Evolutionary conservation across 2,888 invertebrate genomes (phyloP), one percentile per base, ranked within the genome.

Genomic region (Zaprionus obscuricornis): DNA sequence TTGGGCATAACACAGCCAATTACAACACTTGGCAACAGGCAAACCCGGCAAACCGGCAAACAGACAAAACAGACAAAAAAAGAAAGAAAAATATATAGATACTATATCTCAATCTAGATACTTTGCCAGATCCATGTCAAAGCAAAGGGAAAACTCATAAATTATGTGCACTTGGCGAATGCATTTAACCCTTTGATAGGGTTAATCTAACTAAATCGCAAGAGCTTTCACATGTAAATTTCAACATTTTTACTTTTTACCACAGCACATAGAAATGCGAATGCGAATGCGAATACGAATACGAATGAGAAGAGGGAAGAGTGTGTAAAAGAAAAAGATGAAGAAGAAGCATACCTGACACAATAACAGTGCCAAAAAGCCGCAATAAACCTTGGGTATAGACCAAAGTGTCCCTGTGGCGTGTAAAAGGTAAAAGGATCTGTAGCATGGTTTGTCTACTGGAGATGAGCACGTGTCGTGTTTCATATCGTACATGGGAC

Each of bases 161-260:
- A 57, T 58, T 47, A 45, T 55, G 50, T 18, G 52, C 51, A 36
- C 42, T 49, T 16, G 42, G 40, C 42, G 51, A 58, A 84, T 79
- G 67, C 81, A 66, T 79, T 83, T 71, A 66, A 60, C 71, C 57
- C 65, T 45, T 73, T 60, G 55, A 57, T 40, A 8, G 55, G 37
- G 39, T 40, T 39, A 43, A 58, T 39, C 55, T 47, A 26, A 40
- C 54, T 37, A 52, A 39, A 37, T 31, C 24, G 14, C 8, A 18
- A 13, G 14, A 24, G 18, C 58, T 60, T 64, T 68, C 56, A 54
- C 42, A 77, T 84, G 69, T 43, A 77, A 77, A 77, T 77, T 64
- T 47, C 4, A 45, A 16, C 54, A 54, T 56, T 57, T 66, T 63
- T 65, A 51, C 60, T 63, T 78, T 64, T 59, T 55, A 51, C n/a